phyloP scores from a whole-genome alignment of 2,888 invertebrate species.

The Drosophila buzzatii region DNA sequence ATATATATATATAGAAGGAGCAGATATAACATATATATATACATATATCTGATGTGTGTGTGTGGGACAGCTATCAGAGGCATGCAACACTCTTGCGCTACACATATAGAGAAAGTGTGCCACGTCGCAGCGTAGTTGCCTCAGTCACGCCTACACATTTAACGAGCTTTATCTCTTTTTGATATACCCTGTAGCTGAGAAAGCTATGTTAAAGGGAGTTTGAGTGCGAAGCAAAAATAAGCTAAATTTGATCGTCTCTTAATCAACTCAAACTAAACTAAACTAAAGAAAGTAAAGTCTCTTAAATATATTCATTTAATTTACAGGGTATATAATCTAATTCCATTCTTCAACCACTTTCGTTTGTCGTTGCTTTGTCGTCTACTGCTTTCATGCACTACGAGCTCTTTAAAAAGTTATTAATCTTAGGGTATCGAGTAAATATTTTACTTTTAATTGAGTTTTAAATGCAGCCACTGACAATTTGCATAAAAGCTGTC shows the following conservation, averaged over 20 bases:
- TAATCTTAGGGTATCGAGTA: conserved; percentile 73
- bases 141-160: conserved; percentile 69
- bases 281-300: too few relatives aligned
- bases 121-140: conserved; percentile 40
- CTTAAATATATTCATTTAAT: background rate
- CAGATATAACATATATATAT: conserved; percentile 1
- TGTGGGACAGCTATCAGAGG: conserved; percentile 21
- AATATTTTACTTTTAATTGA: conserved; percentile 76
- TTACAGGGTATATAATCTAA: conserved; percentile 16
- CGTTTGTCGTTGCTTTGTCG: background rate
- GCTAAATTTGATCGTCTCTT: too few relatives aligned
- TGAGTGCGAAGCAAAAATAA: too few relatives aligned
- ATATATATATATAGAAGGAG: conserved; percentile 35
- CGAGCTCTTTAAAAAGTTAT: conserved; percentile 64
- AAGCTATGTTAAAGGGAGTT: background rate
- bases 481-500: conserved; percentile 70
- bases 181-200: conserved; percentile 25
- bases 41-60: conserved; percentile 1
- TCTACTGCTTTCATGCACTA: background rate
- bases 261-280: too few relatives aligned
- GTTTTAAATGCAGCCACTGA: conserved; percentile 58
- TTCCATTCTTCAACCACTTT: background rate
- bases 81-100: conserved; percentile 66
- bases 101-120: conserved; percentile 48
- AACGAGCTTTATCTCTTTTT: conserved; percentile 69